Percentiles rank a stretch among this genome's conserved stretches.
phyloP scores from a whole-genome alignment of 2,113 vertebrate genomes.

The Spheniscus mendiculus region DNA sequence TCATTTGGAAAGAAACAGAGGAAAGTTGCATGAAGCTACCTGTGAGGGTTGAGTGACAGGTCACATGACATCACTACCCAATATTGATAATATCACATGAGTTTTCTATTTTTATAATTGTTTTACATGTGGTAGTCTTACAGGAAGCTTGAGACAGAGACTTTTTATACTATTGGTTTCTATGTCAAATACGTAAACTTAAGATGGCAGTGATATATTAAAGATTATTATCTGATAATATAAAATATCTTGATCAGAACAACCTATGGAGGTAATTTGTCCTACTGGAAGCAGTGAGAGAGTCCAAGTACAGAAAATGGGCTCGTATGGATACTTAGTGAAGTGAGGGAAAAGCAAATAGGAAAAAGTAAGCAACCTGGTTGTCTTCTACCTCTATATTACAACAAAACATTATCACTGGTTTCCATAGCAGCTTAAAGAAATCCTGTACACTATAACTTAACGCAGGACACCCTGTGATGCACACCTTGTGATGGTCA shows the following conservation, averaged over 20 bases:
- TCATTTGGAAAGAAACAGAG: background rate
- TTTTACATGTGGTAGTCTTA: background rate
- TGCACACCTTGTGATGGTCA: background rate
- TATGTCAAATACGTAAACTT: background rate
- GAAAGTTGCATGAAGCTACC: background rate
- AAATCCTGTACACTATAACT: background rate
- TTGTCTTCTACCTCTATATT: background rate
- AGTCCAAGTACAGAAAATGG: background rate
- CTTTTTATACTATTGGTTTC: background rate
- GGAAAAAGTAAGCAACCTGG: background rate
- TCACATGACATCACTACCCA: background rate
- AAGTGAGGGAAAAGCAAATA: background rate
- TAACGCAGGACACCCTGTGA: fast-evolving
- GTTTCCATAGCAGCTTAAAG: background rate
- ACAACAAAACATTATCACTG: background rate
- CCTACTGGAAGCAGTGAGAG: background rate
- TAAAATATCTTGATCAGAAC: background rate
- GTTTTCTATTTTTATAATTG: background rate
- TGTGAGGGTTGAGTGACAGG: background rate
- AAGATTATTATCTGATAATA: background rate
- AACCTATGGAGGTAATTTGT: background rate
- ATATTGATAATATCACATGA: background rate
- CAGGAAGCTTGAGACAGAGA: background rate
- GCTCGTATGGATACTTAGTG: background rate
- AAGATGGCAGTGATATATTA: background rate